Base-by-base conservation (phyloP, 2,888 invertebrate genomes). In the Megaustenia siamemsis region DNA sequence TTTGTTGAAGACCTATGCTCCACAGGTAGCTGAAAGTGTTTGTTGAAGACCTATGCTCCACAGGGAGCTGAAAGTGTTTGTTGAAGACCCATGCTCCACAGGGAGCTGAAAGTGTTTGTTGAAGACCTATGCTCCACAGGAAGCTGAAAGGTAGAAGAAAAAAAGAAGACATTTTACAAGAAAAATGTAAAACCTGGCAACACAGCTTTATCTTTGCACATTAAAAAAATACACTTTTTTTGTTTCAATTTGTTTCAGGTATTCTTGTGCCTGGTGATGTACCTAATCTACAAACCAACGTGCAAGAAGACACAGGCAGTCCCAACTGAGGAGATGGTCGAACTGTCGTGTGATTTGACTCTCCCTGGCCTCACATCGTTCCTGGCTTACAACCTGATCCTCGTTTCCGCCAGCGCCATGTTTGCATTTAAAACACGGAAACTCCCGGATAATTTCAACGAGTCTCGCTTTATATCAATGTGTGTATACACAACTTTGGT, bases 361-460 rank as follows among this genome's bases (percentile, higher is more conserved):
- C 75, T 88, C 0, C 66, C 85, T 1, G 90, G 90, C 43, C 86
- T 92, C 68, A 66, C 88, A 35, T 86, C 88, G 10, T 90, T 90
- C 43, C 88, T 92, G 53, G 81, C 84, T 69, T 92, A 90, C 88
- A 91, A 92, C 88, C 84, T 90, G 12, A 45, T 92, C 2, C 88
- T 92, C 71, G 89, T 92, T n/a, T 43, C 90, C 32, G 85, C 89
- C 49, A 90, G 90, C 75, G 87, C 91, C 8, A 86, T 90, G 78
- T 91, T 90, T 80, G 92, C 92, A 68, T 92, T 92, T 86, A 92
- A 91, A 83, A 90, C 91, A 32, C 83, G 92, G 43, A 91, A 90
- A 82, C 87, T 91, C 21, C 92, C 92, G 28, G 91, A 92, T 83
- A 92, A 92, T 82, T 92, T 90, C 88, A 92, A 92, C 87, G 92